These are phyloP conservation scores for Tapirus terrestris DNA, from an alignment of 2,113 vertebrate species.

Conservation along the genomic window DNA sequence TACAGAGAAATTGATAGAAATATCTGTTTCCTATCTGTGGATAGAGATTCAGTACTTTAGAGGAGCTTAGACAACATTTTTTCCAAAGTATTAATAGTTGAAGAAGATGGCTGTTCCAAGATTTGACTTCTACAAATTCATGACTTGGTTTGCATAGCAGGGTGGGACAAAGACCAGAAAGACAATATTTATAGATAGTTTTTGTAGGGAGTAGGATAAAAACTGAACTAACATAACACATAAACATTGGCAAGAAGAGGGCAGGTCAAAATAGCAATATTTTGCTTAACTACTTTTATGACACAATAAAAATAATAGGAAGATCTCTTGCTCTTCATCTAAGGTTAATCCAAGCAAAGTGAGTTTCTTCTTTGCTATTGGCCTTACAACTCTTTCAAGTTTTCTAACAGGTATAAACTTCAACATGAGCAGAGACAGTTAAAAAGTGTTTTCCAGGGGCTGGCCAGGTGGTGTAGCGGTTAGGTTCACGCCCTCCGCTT, in stretches of 20 bases:
- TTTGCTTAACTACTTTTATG: neutral
- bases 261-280: neutral
- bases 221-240: neutral
- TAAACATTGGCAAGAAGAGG: neutral
- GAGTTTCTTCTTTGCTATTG: neutral
- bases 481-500: no score
- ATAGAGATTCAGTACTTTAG: neutral
- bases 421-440: neutral
- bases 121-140: neutral
- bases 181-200: neutral
- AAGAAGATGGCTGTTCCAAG: neutral
- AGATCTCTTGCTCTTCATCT: accelerated
- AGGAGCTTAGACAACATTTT: neutral
- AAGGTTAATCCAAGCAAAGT: neutral
- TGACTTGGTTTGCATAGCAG: neutral
- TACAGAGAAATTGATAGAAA: neutral
- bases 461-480: no score
- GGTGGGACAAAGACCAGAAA: neutral
- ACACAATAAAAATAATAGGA: neutral
- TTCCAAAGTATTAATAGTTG: neutral
- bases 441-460: neutral
- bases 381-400: neutral
- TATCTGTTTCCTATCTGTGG: neutral
- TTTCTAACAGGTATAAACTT: neutral
- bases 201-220: neutral